These are phyloP conservation scores for Ranitomeya variabilis DNA, from an alignment of 2,113 vertebrate species.

Conservation along the genomic window DNA sequence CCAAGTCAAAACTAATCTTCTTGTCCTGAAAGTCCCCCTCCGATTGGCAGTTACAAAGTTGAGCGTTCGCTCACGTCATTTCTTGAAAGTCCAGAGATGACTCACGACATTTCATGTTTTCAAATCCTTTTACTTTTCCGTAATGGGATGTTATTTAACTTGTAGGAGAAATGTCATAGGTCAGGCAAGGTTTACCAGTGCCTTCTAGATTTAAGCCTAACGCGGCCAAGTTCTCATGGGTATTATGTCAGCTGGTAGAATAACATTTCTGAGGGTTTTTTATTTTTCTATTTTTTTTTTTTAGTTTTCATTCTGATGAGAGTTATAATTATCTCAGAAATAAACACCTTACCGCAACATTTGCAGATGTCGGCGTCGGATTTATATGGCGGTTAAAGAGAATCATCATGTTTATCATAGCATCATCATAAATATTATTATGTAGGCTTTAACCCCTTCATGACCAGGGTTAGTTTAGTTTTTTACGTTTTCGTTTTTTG, in stretches of 20 bases:
- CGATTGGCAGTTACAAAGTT: neutral
- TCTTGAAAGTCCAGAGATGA: neutral
- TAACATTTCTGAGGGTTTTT: slow-evolving; percentile 9
- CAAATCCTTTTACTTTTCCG: slow-evolving; percentile 1
- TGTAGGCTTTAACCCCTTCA: too few species aligned
- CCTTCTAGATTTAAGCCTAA: slow-evolving; percentile 29
- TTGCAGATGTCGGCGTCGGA: neutral
- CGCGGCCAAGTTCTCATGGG: slow-evolving; percentile 40
- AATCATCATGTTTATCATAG: too few species aligned
- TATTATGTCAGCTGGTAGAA: slow-evolving; percentile 51
- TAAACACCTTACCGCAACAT: neutral
- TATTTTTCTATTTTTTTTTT: neutral
- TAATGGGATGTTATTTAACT: slow-evolving; percentile 25
- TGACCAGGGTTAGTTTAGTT: too few species aligned
- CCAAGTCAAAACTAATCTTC: too few species aligned
- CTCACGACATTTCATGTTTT: neutral
- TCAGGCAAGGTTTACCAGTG: slow-evolving; percentile 38
- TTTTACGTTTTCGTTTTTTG: too few species aligned
- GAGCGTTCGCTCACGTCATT: neutral
- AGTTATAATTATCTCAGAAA: slow-evolving; percentile 45
- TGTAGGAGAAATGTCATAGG: slow-evolving; percentile 16
- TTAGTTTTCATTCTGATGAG: neutral
- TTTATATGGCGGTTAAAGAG: too few species aligned
- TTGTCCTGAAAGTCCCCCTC: neutral
- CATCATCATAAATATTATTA: too few species aligned